Base-by-base conservation (phyloP, 2,888 invertebrate genomes). In the Leptinotarsa juncta region DNA sequence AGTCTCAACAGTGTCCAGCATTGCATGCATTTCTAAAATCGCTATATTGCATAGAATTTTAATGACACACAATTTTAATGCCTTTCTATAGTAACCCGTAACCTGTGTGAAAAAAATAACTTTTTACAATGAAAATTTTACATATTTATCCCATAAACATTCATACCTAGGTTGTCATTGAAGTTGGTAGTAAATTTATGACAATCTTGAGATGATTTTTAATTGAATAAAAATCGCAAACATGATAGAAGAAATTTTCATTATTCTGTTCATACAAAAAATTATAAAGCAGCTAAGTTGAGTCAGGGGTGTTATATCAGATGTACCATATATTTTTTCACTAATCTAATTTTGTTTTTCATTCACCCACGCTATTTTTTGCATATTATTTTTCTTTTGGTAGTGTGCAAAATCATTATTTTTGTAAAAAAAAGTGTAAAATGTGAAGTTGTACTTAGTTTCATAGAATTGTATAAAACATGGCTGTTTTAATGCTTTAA, bases 401-500 rank as follows among this genome's bases (percentile, higher is more conserved):
- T 49, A 60, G 53, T 71, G 42, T 51, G n/a, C 18, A 67, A 42
- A 75, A 53, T 69, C 70, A 72, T 67, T 74, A 76, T 76, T 78
- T 78, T 78, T 76, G 72, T 76, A 69, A 76, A 70, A 72, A 74
- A 74, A 70, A 53, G 2, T 65, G n/a, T 53, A 42, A 71, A 70
- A 71, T 18, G 50, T 66, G 65, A 67, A 62, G 66, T 32, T 66
- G 48, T 71, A 71, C 65, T 66, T 74, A 70, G 60, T 62, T 70
- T 23, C 50, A 67, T 62, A 68, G 60, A 66, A 65, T 20, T 23
- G 72, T 68, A 65, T 48, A 67, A 60, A 57, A 71, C 20, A 20
- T 60, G 74, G 71, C 71, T 74, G 74, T 20, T 20, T 20, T 20
- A 20, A 20, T 20, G 69, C 69, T 69, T 69, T 69, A 69, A 69